Base-by-base conservation (phyloP, 2,888 invertebrate genomes). In the Lobophora halterata region DNA sequence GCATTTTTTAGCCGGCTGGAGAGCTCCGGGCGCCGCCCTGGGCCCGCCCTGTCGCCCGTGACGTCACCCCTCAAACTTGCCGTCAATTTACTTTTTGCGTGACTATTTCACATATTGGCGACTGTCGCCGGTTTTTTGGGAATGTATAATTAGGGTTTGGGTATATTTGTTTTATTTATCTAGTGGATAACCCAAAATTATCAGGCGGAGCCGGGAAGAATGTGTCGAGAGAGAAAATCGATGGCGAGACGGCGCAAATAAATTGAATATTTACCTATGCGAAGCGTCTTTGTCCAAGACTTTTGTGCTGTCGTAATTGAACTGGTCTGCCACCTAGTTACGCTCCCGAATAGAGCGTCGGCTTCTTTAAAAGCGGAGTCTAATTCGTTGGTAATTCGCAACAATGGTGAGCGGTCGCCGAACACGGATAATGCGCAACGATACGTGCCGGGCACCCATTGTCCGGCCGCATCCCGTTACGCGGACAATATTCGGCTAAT, bases 1-100 rank as follows among this genome's bases (percentile, higher is more conserved):
- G 70, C 68, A 70, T 71, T 78, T 71, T 69, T 72, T 52, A 61
- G 73, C 56, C 58, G 61, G 65, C 57, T 66, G 52, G 63, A 63
- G 57, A 57, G 57, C 61, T 16, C 17, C 50, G 58, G 83, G 79
- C 82, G 85, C 86, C 83, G 79, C 83, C 83, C 77, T 61, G 49
- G 62, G 57, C 61, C 83, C 83, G 83, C 83, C 83, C 78, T 76
- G 86, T 79, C 85, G 85, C 78, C 79, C 65, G 71, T 86, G 80
- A 86, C 85, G 82, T 85, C 80, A 86, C 64, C 65, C 55, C 49
- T 57, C 71, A 80, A 80, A 57, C 73, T 60, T 63, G 71, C 72
- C 67, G 65, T 65, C 67, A 65, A 66, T 69, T 63, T 65, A 67
- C 75, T 79, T 83, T 83, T 85, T 82, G 79, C 80, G 61, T 65